Evolutionary conservation across 2,888 invertebrate species (phyloP).

Genomic region (Invenusta paracnida): DNA sequence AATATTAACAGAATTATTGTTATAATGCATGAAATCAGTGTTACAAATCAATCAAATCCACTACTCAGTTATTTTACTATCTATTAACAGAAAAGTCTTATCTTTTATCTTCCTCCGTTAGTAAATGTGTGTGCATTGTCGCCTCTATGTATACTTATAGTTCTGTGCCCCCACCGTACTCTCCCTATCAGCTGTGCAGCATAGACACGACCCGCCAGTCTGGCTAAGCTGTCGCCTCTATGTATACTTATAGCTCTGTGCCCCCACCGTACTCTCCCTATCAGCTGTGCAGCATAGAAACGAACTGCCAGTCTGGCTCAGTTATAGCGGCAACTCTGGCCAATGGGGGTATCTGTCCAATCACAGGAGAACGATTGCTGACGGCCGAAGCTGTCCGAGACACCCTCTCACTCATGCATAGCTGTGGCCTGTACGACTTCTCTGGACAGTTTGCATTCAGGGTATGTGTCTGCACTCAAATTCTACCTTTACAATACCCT

Average conservation of each 20-base stretch:
- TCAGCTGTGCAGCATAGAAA: constrained; percentile 94
- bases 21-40: too few relatives aligned
- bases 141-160: too few relatives aligned
- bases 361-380: constrained; percentile 86
- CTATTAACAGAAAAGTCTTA: too few relatives aligned
- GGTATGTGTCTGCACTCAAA: too few relatives aligned
- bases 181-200: constrained; percentile 93
- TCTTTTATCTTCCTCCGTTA: too few relatives aligned
- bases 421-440: constrained; percentile 85
- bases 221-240: constrained; percentile 87
- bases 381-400: constrained; percentile 85
- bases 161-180: constrained; percentile 83
- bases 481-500: too few relatives aligned
- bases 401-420: constrained; percentile 92
- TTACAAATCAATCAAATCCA: too few relatives aligned
- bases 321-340: constrained; percentile 92
- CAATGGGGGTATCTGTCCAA: constrained; percentile 95
- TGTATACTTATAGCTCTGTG: constrained; percentile 76
- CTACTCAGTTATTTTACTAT: too few relatives aligned
- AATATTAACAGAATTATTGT: too few relatives aligned
- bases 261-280: constrained; percentile 96
- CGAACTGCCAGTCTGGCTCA: constrained; percentile 82
- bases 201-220: constrained; percentile 88
- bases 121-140: too few relatives aligned
- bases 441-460: constrained; percentile 94